Conservation (phyloP, 2,113 vertebrate genomes). For the Odocoileus virginianus region DNA sequence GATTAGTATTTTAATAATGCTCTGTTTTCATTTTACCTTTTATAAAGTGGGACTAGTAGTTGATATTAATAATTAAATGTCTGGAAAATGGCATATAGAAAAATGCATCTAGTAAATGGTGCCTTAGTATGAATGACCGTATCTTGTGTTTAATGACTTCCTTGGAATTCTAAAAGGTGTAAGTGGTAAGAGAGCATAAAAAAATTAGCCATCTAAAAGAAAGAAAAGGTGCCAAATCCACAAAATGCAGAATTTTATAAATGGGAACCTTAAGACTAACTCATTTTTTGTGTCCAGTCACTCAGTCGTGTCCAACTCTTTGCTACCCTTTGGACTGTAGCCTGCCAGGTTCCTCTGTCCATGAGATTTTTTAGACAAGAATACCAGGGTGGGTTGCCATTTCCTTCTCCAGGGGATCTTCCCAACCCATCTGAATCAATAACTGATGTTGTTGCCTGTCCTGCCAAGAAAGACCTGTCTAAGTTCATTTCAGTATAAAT, state of each 20-base stretch:
- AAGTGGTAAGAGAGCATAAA: background rate
- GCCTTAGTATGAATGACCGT: background rate
- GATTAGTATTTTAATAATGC: background rate
- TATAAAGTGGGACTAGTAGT: background rate
- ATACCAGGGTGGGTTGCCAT: background rate
- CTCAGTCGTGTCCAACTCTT: background rate
- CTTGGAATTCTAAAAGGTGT: background rate
- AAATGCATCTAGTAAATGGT: background rate
- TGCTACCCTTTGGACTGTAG: background rate
- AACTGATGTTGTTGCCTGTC: background rate
- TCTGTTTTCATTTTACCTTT: background rate
- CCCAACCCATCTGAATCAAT: background rate
- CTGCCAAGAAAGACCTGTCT: background rate
- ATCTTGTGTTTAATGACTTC: background rate
- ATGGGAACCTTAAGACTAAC: background rate
- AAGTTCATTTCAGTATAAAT: background rate
- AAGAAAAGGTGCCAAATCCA: background rate
- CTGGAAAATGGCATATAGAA: background rate
- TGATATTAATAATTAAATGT: background rate
- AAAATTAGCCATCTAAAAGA: background rate
- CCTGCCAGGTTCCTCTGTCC: background rate
- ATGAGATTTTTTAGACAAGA: background rate
- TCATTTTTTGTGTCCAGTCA: background rate
- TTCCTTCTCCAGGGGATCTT: background rate
- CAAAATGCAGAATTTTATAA: background rate